Percentiles rank a stretch among this genome's conserved stretches.
These are phyloP conservation scores for Penaeus indicus DNA, from an alignment of 1,140 invertebrate species.

Conservation along the genomic window DNA sequence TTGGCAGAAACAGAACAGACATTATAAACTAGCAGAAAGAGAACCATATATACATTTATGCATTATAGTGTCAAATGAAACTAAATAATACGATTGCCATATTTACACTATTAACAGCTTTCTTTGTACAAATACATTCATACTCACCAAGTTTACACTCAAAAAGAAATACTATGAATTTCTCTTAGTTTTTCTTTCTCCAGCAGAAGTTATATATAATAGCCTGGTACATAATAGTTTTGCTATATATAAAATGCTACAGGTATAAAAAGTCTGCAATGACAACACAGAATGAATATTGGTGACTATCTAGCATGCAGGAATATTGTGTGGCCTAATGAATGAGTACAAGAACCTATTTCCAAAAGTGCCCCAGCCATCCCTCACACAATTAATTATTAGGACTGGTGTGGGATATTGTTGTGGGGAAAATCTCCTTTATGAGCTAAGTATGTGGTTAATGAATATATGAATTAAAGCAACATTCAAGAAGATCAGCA, in stretches of 20 bases:
- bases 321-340: background rate
- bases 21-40: conserved; percentile 58
- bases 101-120: conserved; percentile 61
- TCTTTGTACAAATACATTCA: conserved; percentile 54
- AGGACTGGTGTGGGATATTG: too few relatives aligned
- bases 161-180: conserved; percentile 12
- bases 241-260: conserved; percentile 56
- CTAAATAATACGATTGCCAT: conserved; percentile 38
- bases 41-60: conserved; percentile 59
- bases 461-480: too few relatives aligned
- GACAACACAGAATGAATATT: conserved; percentile 41
- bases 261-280: conserved; percentile 56
- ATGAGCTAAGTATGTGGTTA: too few relatives aligned
- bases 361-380: too few relatives aligned
- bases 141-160: background rate
- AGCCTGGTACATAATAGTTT: conserved; percentile 44
- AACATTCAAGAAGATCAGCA: too few relatives aligned
- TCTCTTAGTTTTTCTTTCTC: conserved; percentile 27
- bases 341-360: too few relatives aligned
- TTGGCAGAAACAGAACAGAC: conserved; percentile 60
- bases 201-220: conserved; percentile 40
- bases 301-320: conserved; percentile 55
- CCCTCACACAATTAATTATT: too few relatives aligned
- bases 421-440: too few relatives aligned
- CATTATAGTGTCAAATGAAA: conserved; percentile 58